A percentile compares a stretch with the other conserved stretches of the same genome.
phyloP scores from a whole-genome alignment of 2,113 vertebrate genomes.

The Pan paniscus region DNA sequence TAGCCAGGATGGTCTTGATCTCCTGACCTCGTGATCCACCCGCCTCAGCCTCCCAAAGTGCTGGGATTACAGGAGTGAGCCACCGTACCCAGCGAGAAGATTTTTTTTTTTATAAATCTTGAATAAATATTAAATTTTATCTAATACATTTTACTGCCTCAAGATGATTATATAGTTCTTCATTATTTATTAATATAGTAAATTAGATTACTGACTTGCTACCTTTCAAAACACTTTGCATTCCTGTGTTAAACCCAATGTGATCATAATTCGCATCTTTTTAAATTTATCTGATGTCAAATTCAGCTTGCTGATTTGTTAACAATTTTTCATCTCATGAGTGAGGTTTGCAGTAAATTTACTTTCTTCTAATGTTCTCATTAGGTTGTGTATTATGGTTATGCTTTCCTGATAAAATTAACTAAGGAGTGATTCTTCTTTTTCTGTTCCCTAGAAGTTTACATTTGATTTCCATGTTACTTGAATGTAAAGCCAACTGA shows the following conservation, averaged over 20 bases:
- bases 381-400: background rate
- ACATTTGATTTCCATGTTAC: background rate
- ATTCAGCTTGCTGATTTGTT: background rate
- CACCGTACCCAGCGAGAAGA: no score
- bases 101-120: background rate
- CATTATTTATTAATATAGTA: background rate
- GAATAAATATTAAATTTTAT: background rate
- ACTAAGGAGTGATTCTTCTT: background rate
- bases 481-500: background rate
- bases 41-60: no score
- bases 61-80: no score
- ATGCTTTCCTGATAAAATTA: background rate
- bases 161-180: background rate
- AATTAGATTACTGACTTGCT: background rate
- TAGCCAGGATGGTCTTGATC: no score
- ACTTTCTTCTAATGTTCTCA: background rate
- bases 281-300: background rate
- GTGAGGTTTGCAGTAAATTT: background rate
- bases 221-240: background rate
- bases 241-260: background rate
- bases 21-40: no score
- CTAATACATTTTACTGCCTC: background rate
- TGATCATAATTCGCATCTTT: background rate
- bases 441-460: background rate
- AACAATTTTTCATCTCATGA: background rate